Conservation (phyloP, 2,797 vertebrate genomes). For the Hemibagrus guttatus region DNA sequence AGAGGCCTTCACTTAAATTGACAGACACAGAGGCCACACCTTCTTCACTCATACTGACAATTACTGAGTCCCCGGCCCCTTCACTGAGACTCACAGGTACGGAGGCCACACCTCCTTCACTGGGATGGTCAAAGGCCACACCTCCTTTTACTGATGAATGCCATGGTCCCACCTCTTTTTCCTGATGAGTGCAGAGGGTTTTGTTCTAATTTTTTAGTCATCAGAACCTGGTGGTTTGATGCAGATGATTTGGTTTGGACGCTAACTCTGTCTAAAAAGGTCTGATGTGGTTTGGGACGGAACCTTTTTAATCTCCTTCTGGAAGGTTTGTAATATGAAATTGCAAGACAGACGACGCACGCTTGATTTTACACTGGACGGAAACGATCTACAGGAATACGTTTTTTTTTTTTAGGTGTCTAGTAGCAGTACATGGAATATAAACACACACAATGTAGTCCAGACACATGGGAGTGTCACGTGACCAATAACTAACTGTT, state of each 20-base stretch:
- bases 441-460: background rate
- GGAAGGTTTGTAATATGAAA: constrained; percentile 24
- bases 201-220: background rate
- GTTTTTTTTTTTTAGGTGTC: background rate
- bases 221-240: background rate
- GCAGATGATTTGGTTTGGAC: background rate
- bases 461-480: background rate
- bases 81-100: background rate
- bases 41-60: too few species aligned
- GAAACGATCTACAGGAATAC: background rate
- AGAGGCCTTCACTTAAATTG: background rate
- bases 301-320: background rate
- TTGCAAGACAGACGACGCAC: background rate
- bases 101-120: background rate
- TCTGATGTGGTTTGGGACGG: constrained; percentile 19
- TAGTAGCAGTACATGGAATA: too few species aligned
- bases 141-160: background rate
- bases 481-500: background rate
- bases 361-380: background rate
- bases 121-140: background rate
- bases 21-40: too few species aligned
- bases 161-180: too few species aligned
- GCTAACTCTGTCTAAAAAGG: background rate
- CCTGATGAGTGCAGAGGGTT: too few species aligned
- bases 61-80: background rate